Percentiles rank a stretch among this genome's conserved stretches.
Conservation (phyloP, 2,113 vertebrate species). For the Sialia sialis region DNA sequence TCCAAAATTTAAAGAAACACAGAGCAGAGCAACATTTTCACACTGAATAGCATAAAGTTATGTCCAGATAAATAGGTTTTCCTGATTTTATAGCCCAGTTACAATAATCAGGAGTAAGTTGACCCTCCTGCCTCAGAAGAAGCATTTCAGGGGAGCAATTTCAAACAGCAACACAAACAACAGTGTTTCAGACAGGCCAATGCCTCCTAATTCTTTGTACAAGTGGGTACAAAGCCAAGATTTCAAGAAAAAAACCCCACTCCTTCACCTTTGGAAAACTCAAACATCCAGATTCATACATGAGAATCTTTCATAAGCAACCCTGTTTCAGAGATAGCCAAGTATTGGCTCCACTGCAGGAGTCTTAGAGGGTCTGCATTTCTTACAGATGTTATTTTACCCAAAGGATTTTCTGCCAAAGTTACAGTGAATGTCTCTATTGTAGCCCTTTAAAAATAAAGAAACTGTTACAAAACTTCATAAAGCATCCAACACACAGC, state of each 20-base stretch:
- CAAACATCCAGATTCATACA: not conserved
- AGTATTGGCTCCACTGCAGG: not conserved
- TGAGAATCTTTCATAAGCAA: not conserved
- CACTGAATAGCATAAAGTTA: not conserved
- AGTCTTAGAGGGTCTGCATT: not conserved
- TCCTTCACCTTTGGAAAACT: not conserved
- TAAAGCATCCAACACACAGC: constrained; percentile 15
- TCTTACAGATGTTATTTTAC: not conserved
- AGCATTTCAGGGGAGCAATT: not conserved
- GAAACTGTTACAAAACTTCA: not conserved
- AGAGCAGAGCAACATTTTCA: not conserved
- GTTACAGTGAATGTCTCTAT: not conserved
- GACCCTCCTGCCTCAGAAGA: not conserved
- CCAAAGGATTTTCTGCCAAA: constrained; percentile 1
- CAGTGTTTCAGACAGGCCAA: not conserved
- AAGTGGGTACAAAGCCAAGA: not conserved
- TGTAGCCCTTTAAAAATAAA: constrained; percentile 12
- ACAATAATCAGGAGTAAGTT: not conserved
- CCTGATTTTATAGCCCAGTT: not conserved
- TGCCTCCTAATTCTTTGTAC: not conserved
- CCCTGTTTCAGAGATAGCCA: not conserved
- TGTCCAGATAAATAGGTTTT: not conserved
- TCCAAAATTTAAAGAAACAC: not conserved
- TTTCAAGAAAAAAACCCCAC: not conserved
- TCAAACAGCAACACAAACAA: not conserved